phyloP scores from a whole-genome alignment of 2,113 vertebrate genomes.

The Mionectes macconnelli region DNA sequence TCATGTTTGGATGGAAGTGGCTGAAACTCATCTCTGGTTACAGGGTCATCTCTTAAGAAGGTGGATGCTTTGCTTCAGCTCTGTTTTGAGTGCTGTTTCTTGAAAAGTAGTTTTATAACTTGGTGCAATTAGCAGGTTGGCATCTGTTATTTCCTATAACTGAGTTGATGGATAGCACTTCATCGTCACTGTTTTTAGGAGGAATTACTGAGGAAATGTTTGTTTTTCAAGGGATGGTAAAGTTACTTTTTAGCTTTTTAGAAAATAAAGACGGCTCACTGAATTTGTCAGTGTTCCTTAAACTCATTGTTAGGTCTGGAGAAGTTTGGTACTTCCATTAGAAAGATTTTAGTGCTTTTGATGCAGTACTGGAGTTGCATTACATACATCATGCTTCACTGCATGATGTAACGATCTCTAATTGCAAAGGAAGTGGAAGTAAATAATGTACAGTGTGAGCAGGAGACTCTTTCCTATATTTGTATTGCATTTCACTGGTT shows the following conservation, averaged over 20 bases:
- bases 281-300: background rate
- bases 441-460: background rate
- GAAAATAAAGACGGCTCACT: background rate
- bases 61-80: background rate
- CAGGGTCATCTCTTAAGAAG: background rate
- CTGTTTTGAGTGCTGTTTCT: background rate
- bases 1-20: background rate
- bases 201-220: background rate
- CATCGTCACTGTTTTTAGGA: background rate
- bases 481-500: background rate
- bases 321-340: background rate
- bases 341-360: background rate
- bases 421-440: background rate
- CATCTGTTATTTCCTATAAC: background rate
- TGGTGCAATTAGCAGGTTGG: background rate
- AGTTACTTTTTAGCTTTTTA: background rate
- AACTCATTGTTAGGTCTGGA: background rate
- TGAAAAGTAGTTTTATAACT: background rate
- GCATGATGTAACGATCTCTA: background rate
- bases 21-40: background rate
- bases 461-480: background rate
- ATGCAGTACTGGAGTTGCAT: background rate
- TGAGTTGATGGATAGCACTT: accelerated
- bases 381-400: background rate
- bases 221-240: background rate